Conservation (phyloP, 2,888 invertebrate species). For the Drosophila lutescens region DNA sequence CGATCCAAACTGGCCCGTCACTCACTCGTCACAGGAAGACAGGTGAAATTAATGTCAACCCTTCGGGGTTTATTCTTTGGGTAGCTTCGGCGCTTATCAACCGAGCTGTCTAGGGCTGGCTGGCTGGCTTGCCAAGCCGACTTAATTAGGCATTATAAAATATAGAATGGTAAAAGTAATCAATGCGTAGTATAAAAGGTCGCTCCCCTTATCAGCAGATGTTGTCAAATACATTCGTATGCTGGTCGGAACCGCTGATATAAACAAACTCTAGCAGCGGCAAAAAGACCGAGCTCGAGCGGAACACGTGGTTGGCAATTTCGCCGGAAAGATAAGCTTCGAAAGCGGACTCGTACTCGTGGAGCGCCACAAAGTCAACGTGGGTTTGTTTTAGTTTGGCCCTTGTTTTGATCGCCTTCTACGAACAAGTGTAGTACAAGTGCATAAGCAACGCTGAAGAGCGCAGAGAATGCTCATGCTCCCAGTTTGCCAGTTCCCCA, state of each 20-base stretch:
- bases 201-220: constrained; percentile 38
- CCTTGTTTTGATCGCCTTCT: constrained; percentile 65
- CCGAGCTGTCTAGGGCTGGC: constrained; percentile 16
- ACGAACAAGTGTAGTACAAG: constrained; percentile 11
- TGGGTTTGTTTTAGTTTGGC: constrained; percentile 33
- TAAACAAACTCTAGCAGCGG: constrained; percentile 29
- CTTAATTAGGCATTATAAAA: constrained; percentile 56
- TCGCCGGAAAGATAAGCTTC: constrained; percentile 33
- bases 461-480: constrained; percentile 3
- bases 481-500: not conserved
- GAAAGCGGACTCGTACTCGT: not conserved
- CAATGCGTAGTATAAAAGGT: constrained; percentile 46
- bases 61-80: not conserved
- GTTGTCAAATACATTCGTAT: constrained; percentile 28
- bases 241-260: constrained; percentile 21
- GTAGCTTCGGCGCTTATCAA: constrained; percentile 14
- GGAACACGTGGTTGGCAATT: constrained; percentile 50
- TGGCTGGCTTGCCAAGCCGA: constrained; percentile 25
- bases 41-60: constrained; percentile 29
- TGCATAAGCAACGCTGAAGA: constrained; percentile 8
- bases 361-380: constrained; percentile 6
- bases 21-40: constrained; percentile 22
- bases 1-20: constrained; percentile 9
- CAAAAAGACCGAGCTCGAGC: constrained; percentile 20
- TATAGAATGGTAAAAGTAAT: constrained; percentile 26